Conservation (phyloP, 2,888 invertebrate species). For the Siphlonurus alternatus region DNA sequence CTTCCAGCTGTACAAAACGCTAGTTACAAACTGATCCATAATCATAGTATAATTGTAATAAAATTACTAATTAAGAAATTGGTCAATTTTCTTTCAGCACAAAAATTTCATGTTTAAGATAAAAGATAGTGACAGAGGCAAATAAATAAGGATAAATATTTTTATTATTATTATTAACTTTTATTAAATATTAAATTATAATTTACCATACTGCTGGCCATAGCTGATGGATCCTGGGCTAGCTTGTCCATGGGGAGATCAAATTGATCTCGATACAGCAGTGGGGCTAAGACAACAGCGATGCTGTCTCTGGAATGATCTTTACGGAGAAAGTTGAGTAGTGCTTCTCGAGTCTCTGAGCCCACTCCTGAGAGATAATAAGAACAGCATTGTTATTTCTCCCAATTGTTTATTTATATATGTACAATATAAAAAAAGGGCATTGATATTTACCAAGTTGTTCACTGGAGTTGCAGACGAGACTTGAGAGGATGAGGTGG, state of each 20-base stretch:
- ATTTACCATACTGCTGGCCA: slow-evolving; percentile 31
- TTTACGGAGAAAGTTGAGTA: slow-evolving; percentile 61
- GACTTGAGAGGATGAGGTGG: slow-evolving; percentile 57
- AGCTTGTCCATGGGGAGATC: slow-evolving; percentile 30
- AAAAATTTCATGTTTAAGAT: too few species aligned
- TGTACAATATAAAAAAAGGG: too few species aligned
- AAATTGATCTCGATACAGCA: slow-evolving; percentile 53
- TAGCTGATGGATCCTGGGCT: slow-evolving; percentile 24
- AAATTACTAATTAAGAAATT: too few species aligned
- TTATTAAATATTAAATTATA: slow-evolving; percentile 1
- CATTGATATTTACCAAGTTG: slow-evolving; percentile 27
- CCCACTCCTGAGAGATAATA: slow-evolving; percentile 37
- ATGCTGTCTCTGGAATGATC: slow-evolving; percentile 81
- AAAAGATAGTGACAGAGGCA: neutral
- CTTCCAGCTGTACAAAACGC: slow-evolving; percentile 34
- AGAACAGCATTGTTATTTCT: neutral
- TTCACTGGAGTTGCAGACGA: slow-evolving; percentile 24
- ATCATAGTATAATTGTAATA: neutral
- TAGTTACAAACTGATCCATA: neutral
- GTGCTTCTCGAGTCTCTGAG: slow-evolving; percentile 57
- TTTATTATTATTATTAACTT: neutral
- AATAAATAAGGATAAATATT: neutral
- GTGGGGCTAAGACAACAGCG: slow-evolving; percentile 75
- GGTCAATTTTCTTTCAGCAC: too few species aligned
- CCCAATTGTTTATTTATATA: too few species aligned